Evolutionary conservation across 2,888 invertebrate genomes (phyloP).

Genomic region (Geophilus truncorum): DNA sequence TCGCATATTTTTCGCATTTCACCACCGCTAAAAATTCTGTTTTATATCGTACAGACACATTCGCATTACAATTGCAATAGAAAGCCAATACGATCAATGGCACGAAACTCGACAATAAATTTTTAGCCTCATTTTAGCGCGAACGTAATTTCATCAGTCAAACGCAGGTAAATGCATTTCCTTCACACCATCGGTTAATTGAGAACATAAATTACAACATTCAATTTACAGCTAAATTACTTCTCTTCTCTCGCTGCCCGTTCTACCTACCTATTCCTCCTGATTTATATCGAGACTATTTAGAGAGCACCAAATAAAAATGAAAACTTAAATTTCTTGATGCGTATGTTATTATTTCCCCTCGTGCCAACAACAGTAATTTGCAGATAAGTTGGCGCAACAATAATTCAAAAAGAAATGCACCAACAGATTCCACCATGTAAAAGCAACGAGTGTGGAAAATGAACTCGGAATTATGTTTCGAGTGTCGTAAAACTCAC

Average conservation of each 20-base stretch:
- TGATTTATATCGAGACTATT: not conserved
- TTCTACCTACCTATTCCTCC: not conserved
- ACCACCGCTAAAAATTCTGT: no score
- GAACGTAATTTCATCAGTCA: constrained; percentile 1
- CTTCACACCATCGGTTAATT: constrained; percentile 6
- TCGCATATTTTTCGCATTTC: not conserved
- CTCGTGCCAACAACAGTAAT: not conserved
- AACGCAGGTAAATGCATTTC: constrained; percentile 1
- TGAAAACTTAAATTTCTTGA: not conserved
- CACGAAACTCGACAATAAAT: not conserved
- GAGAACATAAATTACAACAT: constrained; percentile 2
- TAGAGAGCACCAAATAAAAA: not conserved
- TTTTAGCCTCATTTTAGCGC: not conserved
- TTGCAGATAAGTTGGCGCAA: not conserved
- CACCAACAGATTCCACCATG: not conserved
- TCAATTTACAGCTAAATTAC: constrained; percentile 18
- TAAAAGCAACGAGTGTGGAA: not conserved
- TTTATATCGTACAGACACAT: no score
- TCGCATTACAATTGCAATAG: not conserved
- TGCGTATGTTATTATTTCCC: not conserved
- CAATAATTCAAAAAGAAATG: not conserved
- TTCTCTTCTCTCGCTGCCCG: not conserved
- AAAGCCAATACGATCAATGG: not conserved
- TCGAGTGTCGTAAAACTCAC: not conserved
- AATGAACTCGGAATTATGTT: not conserved